Conservation (phyloP, 2,113 vertebrate species). For the Todiramphus chloris region DNA sequence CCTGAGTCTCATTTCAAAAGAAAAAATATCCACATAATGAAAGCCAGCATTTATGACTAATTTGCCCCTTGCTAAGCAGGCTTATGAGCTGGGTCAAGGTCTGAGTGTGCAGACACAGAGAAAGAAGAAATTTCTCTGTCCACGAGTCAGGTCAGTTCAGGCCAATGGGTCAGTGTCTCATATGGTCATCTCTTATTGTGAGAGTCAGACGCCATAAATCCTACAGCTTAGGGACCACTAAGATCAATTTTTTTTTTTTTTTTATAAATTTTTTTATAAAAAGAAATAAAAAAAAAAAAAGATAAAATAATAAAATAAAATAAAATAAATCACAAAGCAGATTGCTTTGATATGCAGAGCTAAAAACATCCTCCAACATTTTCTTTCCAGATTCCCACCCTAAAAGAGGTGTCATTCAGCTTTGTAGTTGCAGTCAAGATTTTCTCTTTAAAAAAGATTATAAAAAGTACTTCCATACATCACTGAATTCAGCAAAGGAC, state of each 20-base stretch:
- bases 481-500: neutral
- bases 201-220: neutral
- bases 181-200: neutral
- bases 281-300: neutral
- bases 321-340: neutral
- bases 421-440: neutral
- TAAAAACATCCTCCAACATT: neutral
- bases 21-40: neutral
- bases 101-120: fast-evolving
- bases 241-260: neutral
- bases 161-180: neutral
- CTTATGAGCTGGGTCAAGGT: neutral
- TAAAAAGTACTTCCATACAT: neutral
- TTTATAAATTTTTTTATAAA: neutral
- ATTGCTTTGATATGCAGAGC: neutral
- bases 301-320: neutral
- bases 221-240: neutral
- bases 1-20: neutral
- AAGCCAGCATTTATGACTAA: neutral
- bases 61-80: neutral
- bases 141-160: neutral
- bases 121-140: neutral
- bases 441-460: neutral
- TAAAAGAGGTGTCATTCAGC: neutral
- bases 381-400: neutral